phyloP scores from a whole-genome alignment of 1,140 invertebrate genomes.

The Dysdera silvatica region DNA sequence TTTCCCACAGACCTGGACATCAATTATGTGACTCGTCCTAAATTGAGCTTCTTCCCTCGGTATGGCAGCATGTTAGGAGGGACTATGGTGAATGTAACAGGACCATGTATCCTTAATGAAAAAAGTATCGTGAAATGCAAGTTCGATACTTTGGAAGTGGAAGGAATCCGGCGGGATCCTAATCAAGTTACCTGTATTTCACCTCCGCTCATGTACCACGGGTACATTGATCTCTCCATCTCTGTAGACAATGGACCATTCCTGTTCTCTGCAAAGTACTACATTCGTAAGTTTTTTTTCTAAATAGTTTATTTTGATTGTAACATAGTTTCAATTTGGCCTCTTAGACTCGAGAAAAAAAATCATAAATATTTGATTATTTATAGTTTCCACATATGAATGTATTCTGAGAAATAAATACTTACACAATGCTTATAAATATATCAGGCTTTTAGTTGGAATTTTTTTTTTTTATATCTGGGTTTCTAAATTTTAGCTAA shows the following conservation, averaged over 20 bases:
- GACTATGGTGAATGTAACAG: constrained; percentile 87
- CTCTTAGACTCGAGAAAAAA: background rate
- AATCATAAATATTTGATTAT: background rate
- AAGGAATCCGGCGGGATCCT: constrained; percentile 37
- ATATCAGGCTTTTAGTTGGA: too few relatives aligned
- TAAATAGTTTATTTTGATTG: background rate
- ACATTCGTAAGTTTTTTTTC: constrained; percentile 61
- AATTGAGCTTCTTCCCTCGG: constrained; percentile 79
- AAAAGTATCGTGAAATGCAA: constrained; percentile 62
- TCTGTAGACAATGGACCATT: constrained; percentile 67
- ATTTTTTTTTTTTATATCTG: too few relatives aligned
- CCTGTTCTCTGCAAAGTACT: constrained; percentile 86
- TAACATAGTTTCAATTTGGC: background rate
- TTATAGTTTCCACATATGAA: too few relatives aligned
- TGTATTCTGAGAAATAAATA: too few relatives aligned
- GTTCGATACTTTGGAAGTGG: constrained; percentile 42
- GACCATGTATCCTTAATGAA: constrained; percentile 69
- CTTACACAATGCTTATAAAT: too few relatives aligned
- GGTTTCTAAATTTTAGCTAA: too few relatives aligned
- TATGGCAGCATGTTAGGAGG: constrained; percentile 92
- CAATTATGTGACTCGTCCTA: constrained; percentile 46
- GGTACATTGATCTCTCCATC: constrained; percentile 79
- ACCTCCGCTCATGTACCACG: constrained; percentile 78
- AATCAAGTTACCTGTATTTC: constrained; percentile 84
- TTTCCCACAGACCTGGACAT: constrained; percentile 32